Percentiles rank a stretch among this genome's conserved stretches.
Evolutionary conservation across 2,113 vertebrate genomes (phyloP).

Genomic region (Gavia stellata): DNA sequence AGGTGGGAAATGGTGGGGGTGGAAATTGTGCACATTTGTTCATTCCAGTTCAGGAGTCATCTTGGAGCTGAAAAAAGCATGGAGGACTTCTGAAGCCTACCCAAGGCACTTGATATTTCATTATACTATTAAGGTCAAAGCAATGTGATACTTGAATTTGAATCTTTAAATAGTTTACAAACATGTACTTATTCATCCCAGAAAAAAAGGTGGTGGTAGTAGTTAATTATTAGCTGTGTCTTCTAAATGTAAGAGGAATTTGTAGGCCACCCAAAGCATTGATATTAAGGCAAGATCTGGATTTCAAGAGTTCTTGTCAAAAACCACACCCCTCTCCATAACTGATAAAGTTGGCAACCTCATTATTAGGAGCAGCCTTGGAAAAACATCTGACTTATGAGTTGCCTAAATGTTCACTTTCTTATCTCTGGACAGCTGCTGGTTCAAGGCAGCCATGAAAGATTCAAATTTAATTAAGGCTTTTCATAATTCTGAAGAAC

Average conservation of each 20-base stretch:
- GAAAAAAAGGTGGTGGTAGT: background rate
- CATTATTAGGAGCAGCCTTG: background rate
- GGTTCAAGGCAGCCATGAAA: background rate
- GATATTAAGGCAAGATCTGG: background rate
- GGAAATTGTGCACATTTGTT: background rate
- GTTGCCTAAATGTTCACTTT: background rate
- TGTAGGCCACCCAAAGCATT: background rate
- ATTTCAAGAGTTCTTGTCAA: background rate
- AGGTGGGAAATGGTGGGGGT: background rate
- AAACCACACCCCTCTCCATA: background rate
- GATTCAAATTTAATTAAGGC: background rate
- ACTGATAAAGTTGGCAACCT: background rate
- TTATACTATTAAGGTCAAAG: background rate
- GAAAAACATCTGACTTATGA: background rate
- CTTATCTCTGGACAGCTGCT: background rate
- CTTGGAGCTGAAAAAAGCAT: background rate
- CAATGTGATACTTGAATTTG: background rate
- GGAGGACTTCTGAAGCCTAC: background rate
- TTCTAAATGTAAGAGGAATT: background rate
- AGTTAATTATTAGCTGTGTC: background rate
- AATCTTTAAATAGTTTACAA: background rate
- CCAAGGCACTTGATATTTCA: background rate
- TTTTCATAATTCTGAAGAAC: background rate
- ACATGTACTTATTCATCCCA: background rate
- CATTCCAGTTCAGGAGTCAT: background rate